A percentile compares a stretch with the other conserved stretches of the same genome.
phyloP scores from a whole-genome alignment of 2,113 vertebrate genomes.

The Anolis sagrei region DNA sequence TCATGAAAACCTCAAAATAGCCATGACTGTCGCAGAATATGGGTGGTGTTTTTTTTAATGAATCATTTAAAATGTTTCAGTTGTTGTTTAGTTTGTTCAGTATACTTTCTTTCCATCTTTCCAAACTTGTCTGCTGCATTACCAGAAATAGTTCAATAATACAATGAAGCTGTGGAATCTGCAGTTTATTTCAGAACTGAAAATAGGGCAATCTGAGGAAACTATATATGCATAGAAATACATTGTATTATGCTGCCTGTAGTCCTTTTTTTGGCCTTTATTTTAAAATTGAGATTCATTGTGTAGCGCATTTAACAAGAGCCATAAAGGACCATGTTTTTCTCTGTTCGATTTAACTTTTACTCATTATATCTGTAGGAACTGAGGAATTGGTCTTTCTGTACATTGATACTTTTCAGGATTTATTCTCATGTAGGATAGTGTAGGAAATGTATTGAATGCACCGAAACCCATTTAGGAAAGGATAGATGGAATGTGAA shows the following conservation, averaged over 20 bases:
- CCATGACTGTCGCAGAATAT: conserved; percentile 31
- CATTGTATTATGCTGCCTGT: neutral
- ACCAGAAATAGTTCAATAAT: neutral
- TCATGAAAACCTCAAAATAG: conserved; percentile 58
- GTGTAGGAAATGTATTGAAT: neutral
- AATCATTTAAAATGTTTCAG: conserved; percentile 40
- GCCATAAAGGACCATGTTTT: neutral
- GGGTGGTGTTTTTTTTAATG: conserved; percentile 6
- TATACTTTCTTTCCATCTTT: conserved; percentile 30
- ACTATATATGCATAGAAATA: neutral
- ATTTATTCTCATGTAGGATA: conserved; percentile 23
- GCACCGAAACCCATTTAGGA: conserved; percentile 5
- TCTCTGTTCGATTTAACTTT: conserved; percentile 32
- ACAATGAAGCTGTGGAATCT: neutral
- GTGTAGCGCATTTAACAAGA: conserved; percentile 25
- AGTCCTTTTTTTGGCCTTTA: conserved; percentile 17
- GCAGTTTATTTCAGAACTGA: neutral
- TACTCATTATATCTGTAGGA: conserved; percentile 27
- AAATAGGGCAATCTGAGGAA: conserved; percentile 6
- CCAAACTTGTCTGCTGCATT: neutral
- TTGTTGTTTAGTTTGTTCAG: neutral
- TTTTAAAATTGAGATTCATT: conserved; percentile 18
- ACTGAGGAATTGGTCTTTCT: conserved; percentile 29
- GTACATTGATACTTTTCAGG: conserved; percentile 9
- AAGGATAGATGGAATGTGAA: neutral